phyloP scores from a whole-genome alignment of 1,140 invertebrate species.

The Drosophila lowei region DNA sequence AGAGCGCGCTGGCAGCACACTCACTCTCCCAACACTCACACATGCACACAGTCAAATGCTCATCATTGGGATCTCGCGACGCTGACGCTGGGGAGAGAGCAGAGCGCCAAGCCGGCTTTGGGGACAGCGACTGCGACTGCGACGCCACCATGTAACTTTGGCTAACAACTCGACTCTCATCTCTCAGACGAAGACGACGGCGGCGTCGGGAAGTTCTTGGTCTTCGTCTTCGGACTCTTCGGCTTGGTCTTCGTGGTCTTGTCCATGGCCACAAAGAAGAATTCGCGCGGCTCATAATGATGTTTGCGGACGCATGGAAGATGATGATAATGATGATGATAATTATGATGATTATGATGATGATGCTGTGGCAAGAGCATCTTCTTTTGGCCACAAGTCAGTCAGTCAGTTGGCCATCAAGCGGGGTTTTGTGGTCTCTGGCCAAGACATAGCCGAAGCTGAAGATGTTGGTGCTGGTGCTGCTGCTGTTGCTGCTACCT shows the following conservation, averaged over 20 bases:
- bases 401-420: conserved; percentile 79
- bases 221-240: conserved; percentile 20
- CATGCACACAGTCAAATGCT: conserved; percentile 57
- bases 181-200: conserved; percentile 68
- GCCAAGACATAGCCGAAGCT: conserved; percentile 23
- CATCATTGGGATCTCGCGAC: conserved; percentile 69
- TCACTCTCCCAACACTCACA: conserved; percentile 28
- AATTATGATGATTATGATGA: conserved; percentile 18
- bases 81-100: conserved; percentile 20
- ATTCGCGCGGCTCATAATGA: conserved; percentile 52
- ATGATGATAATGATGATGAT: conserved; percentile 17
- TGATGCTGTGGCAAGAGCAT: conserved; percentile 42
- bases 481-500: conserved; percentile 5
- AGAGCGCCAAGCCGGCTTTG: conserved; percentile 59
- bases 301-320: conserved; percentile 1
- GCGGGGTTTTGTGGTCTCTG: conserved; percentile 75
- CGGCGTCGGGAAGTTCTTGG: conserved; percentile 70
- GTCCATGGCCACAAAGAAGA: conserved; percentile 62
- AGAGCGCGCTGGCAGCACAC: conserved; percentile 1
- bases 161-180: conserved; percentile 57
- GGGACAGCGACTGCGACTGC: conserved; percentile 20
- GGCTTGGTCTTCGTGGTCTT: conserved; percentile 59
- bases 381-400: conserved; percentile 37
- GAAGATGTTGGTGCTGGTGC: conserved; percentile 21
- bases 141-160: conserved; percentile 67